Evolutionary conservation across 2,888 invertebrate genomes (phyloP).

Genomic region (Erpobdella octoculata): DNA sequence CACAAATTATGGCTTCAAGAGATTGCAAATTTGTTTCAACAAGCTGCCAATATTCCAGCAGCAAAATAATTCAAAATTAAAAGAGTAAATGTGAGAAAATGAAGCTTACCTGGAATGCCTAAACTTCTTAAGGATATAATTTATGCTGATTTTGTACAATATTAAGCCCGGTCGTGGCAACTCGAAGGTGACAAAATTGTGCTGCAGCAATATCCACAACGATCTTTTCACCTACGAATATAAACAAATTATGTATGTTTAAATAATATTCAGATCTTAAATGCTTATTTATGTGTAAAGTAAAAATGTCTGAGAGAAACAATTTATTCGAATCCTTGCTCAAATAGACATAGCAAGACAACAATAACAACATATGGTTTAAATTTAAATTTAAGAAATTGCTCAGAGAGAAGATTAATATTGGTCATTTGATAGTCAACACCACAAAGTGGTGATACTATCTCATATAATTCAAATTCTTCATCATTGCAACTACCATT

Average conservation of each 20-base stretch:
- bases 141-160: background rate
- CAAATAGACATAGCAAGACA: background rate
- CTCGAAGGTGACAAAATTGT: background rate
- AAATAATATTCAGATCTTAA: background rate
- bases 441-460: background rate
- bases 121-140: background rate
- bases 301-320: too few species aligned
- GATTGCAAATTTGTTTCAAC: too few species aligned
- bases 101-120: background rate
- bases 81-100: too few species aligned
- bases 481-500: background rate
- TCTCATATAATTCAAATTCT: background rate
- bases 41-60: too few species aligned
- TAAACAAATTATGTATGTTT: background rate
- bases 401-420: slow-evolving; percentile 22
- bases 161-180: background rate
- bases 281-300: too few species aligned
- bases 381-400: too few species aligned
- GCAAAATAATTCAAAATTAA: too few species aligned
- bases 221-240: slow-evolving; percentile 4
- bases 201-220: slow-evolving; percentile 10
- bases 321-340: too few species aligned
- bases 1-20: too few species aligned
- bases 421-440: slow-evolving; percentile 14
- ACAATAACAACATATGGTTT: too few species aligned